Percentiles rank a stretch among this genome's conserved stretches.
These are phyloP conservation scores for Sclerodermus sp. DNA, from an alignment of 2,888 invertebrate genomes.

Conservation along the genomic window DNA sequence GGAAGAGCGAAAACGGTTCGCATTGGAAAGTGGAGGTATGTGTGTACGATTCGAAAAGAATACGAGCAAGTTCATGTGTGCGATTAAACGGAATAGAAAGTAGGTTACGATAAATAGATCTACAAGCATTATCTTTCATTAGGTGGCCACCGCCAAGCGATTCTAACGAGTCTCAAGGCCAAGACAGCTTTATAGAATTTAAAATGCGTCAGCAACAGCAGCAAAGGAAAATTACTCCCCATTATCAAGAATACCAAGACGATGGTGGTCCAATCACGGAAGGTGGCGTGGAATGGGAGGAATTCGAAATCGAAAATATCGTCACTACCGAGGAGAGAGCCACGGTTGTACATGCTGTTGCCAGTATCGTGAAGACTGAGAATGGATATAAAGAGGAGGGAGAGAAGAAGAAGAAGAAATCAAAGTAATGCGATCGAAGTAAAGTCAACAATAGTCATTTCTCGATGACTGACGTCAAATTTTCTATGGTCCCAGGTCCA, in stretches of 20 bases:
- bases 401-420: conserved; percentile 53
- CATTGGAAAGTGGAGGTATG: conserved; percentile 85
- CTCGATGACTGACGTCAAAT: conserved; percentile 1
- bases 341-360: conserved; percentile 31
- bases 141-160: conserved; percentile 88
- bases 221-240: conserved; percentile 74
- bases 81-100: no score
- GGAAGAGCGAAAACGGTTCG: conserved; percentile 92
- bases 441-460: no score
- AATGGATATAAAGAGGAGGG: conserved; percentile 49
- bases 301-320: conserved; percentile 73
- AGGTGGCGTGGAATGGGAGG: conserved; percentile 79
- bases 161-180: conserved; percentile 66
- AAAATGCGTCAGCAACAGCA: conserved; percentile 80
- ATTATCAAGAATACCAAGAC: conserved; percentile 59
- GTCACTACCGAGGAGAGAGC: conserved; percentile 44
- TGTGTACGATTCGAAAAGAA: not conserved
- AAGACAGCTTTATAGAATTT: conserved; percentile 84
- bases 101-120: no score
- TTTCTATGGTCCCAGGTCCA: conserved; percentile 47
- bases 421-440: conserved; percentile 45
- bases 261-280: conserved; percentile 44
- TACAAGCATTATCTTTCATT: conserved; percentile 3
- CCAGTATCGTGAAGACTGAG: conserved; percentile 29
- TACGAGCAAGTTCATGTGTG: no score